A percentile compares a stretch with the other conserved stretches of the same genome.
These are phyloP conservation scores for Ischnura elegans DNA, from an alignment of 2,888 invertebrate genomes.

Conservation along the genomic window DNA sequence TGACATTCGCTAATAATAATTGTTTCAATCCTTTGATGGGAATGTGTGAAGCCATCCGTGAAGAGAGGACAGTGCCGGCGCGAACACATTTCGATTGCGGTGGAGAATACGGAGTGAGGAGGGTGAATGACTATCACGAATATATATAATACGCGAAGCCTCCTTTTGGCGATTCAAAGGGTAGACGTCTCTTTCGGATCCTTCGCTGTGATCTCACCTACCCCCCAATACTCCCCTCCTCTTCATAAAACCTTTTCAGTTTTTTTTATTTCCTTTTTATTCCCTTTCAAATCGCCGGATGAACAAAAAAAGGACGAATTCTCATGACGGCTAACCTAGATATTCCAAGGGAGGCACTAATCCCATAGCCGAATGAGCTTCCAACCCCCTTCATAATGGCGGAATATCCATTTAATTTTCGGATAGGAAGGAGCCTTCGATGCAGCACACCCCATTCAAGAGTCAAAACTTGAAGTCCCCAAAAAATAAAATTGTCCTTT, in stretches of 20 bases:
- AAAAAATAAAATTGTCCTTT: not conserved
- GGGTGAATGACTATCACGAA: not conserved
- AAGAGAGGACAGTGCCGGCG: not conserved
- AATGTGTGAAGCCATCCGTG: not conserved
- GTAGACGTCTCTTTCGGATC: not conserved
- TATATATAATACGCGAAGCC: too few species aligned
- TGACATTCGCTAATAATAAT: not conserved
- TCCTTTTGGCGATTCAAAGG: not conserved
- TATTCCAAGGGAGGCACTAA: not conserved
- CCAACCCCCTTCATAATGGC: not conserved
- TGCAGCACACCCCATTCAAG: not conserved
- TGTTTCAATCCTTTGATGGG: not conserved
- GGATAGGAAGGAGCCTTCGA: not conserved
- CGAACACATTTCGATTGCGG: not conserved
- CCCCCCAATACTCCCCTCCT: too few species aligned
- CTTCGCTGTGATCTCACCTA: not conserved
- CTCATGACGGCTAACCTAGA: constrained; percentile 1
- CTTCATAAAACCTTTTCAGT: not conserved
- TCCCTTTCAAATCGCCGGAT: not conserved
- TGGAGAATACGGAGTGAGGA: too few species aligned
- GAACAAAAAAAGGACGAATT: not conserved
- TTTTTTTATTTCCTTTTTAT: not conserved
- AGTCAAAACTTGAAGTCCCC: not conserved
- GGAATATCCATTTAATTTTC: not conserved
- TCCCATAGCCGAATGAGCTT: not conserved